Conservation (phyloP, 2,797 vertebrate species). For the Cynodonichthys magdalenae region DNA sequence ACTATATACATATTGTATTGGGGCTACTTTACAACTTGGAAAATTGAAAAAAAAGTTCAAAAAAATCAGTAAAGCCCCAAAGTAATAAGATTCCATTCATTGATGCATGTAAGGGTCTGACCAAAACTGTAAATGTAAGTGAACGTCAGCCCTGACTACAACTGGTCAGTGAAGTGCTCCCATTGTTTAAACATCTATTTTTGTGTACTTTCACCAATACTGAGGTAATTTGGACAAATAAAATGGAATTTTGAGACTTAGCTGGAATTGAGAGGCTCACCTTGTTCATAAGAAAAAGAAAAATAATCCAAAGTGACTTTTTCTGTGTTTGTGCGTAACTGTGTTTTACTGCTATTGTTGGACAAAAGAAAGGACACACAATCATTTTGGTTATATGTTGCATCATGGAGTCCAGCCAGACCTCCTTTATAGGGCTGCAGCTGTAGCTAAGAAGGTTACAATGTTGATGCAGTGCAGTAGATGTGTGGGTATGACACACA, state of each 20-base stretch:
- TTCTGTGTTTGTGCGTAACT: slow-evolving; percentile 46
- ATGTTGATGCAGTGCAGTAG: slow-evolving; percentile 43
- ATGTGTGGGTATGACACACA: slow-evolving; percentile 33
- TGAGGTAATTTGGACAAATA: slow-evolving; percentile 63
- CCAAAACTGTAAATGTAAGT: no score
- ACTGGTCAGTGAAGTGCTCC: slow-evolving; percentile 4
- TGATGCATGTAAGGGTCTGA: no score
- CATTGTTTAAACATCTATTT: slow-evolving; percentile 36
- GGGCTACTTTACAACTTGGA: no score
- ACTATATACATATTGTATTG: no score
- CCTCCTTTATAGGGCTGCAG: slow-evolving; percentile 20
- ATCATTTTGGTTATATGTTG: no score
- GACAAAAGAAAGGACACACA: slow-evolving; percentile 12
- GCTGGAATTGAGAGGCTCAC: slow-evolving; percentile 46
- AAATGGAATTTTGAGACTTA: slow-evolving; percentile 9
- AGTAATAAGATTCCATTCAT: no score
- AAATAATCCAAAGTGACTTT: slow-evolving; percentile 45
- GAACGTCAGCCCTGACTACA: slow-evolving; percentile 20
- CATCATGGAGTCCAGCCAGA: slow-evolving; percentile 20
- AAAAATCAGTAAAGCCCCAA: no score
- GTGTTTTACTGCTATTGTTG: slow-evolving; percentile 25
- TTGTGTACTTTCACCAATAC: slow-evolving; percentile 52
- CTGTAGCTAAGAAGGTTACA: slow-evolving; percentile 33
- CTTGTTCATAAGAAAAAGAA: slow-evolving; percentile 10
- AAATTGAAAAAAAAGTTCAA: no score